Conservation (phyloP, 2,888 invertebrate species). For the Eupithecia vulgata region DNA sequence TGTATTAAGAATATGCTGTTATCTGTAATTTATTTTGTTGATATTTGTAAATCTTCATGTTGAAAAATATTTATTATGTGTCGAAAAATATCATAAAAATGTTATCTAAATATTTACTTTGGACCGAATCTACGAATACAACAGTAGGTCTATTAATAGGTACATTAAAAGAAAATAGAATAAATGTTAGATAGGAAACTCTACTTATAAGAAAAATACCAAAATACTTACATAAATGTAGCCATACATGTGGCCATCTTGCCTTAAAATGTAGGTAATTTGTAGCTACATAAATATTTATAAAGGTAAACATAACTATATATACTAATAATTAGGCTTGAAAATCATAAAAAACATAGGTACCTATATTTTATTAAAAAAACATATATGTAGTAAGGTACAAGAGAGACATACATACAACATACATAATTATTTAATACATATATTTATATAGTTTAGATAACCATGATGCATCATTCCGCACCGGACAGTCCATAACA, state of each 20-base stretch:
- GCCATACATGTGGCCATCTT: constrained; percentile 82
- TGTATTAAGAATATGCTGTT: constrained; percentile 64
- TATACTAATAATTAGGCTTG: background rate
- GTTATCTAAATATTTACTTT: constrained; percentile 74
- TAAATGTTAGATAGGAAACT: constrained; percentile 32
- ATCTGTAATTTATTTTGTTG: constrained; percentile 85
- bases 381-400: background rate
- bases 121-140: constrained; percentile 64
- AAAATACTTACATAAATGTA: constrained; percentile 45
- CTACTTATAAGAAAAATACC: constrained; percentile 38
- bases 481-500: constrained; percentile 70
- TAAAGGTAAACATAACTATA: background rate
- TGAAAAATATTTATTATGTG: constrained; percentile 83
- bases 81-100: constrained; percentile 77
- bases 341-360: background rate
- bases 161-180: constrained; percentile 25
- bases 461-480: constrained; percentile 26
- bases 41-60: constrained; percentile 84
- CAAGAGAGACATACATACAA: background rate
- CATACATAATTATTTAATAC: background rate
- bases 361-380: background rate
- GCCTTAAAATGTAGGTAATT: constrained; percentile 58
- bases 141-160: constrained; percentile 62
- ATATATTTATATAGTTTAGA: constrained; percentile 1
- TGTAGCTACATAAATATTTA: constrained; percentile 4